phyloP scores from a whole-genome alignment of 2,797 vertebrate genomes.

The Chaenodraco wilsoni region DNA sequence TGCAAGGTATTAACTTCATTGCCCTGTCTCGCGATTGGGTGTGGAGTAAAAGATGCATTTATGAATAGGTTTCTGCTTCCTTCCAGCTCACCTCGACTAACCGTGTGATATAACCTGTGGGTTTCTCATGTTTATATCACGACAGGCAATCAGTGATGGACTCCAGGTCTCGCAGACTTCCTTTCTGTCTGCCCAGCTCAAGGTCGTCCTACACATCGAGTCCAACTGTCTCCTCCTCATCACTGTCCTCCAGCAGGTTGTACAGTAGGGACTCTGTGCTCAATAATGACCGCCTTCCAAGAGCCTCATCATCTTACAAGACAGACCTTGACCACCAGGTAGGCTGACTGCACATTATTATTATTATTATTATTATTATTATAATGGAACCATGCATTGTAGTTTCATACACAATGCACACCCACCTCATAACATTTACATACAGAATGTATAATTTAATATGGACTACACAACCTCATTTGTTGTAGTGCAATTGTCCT shows the following conservation, averaged over 20 bases:
- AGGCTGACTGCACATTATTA: slow-evolving; percentile 37
- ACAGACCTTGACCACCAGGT: slow-evolving; percentile 91
- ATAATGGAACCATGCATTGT: not conserved
- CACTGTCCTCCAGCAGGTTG: slow-evolving; percentile 75
- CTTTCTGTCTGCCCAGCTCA: slow-evolving; percentile 88
- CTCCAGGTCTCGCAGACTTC: slow-evolving; percentile 93
- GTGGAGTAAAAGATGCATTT: slow-evolving; percentile 4
- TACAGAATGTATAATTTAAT: not conserved
- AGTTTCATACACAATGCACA: not conserved
- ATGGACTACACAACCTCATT: not conserved
- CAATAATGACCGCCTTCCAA: slow-evolving; percentile 85
- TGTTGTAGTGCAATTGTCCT: not conserved
- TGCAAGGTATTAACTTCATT: slow-evolving; percentile 7
- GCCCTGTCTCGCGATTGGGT: slow-evolving; percentile 7
- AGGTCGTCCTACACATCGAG: slow-evolving; percentile 76
- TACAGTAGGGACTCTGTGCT: slow-evolving; percentile 82
- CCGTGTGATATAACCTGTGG: not conserved
- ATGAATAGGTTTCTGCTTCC: slow-evolving; percentile 4
- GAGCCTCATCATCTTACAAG: slow-evolving; percentile 87
- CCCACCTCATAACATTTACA: not conserved
- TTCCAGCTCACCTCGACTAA: not conserved
- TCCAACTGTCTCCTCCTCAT: slow-evolving; percentile 70
- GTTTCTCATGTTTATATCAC: slow-evolving; percentile 34
- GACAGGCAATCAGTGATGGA: slow-evolving; percentile 88
- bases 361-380: not conserved